phyloP scores from a whole-genome alignment of 2,888 invertebrate species.

The Gerosis bhagava region DNA sequence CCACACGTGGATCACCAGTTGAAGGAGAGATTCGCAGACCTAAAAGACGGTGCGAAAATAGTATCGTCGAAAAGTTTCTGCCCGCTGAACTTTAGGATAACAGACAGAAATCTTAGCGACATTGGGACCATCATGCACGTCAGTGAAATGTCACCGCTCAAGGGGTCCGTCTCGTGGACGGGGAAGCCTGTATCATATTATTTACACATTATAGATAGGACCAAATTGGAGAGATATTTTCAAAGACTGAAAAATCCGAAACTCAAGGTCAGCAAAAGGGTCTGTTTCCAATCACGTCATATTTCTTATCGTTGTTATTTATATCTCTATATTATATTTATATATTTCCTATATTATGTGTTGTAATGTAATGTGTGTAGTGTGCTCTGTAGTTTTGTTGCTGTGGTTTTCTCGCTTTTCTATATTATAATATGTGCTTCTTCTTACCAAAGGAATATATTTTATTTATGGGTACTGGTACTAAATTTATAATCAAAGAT shows the following conservation, averaged over 20 bases:
- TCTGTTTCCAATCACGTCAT: conserved; percentile 72
- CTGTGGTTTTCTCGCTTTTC: no score
- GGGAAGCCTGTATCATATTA: conserved; percentile 99
- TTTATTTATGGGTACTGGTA: no score
- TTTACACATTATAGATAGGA: conserved; percentile 98
- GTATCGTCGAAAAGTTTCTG: conserved; percentile 99
- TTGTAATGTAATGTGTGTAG: no score
- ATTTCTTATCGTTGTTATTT: conserved; percentile 40
- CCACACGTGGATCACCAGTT: conserved; percentile 98
- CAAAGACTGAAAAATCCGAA: conserved; percentile 96
- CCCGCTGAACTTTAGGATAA: conserved; percentile 98
- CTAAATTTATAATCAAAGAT: no score
- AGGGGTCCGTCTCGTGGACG: conserved; percentile 99
- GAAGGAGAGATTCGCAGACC: conserved; percentile 97
- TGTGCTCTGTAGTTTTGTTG: no score
- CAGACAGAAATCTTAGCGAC: conserved; percentile 98
- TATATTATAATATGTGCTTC: no score
- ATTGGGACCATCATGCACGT: conserved; percentile 99
- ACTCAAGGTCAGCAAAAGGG: conserved; percentile 85
- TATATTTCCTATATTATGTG: no score
- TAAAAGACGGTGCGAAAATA: conserved; percentile 97
- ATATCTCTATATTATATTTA: no score
- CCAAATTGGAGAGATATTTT: conserved; percentile 98
- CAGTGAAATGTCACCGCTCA: conserved; percentile 96
- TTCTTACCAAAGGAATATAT: no score